Percentiles rank a stretch among this genome's conserved stretches.
phyloP scores from a whole-genome alignment of 2,113 vertebrate species.

The Lipotes vexillifer region DNA sequence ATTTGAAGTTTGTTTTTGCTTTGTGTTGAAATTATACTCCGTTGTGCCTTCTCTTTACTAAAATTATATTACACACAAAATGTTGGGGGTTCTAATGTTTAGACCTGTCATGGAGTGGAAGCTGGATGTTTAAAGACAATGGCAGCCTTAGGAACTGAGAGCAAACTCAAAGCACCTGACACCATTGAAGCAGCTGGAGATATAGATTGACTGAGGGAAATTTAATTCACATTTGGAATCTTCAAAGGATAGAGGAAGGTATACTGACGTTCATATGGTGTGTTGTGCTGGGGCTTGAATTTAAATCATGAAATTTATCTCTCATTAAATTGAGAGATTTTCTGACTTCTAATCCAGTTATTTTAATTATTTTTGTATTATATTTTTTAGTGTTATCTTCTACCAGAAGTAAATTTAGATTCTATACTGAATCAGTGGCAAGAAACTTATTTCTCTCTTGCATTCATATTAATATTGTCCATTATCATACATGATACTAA shows the following conservation, averaged over 20 bases:
- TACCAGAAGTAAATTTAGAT: neutral
- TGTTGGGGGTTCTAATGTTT: neutral
- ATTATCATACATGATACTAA: neutral
- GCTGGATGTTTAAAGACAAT: neutral
- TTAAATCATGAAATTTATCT: too few species aligned
- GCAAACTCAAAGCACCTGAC: fast-evolving
- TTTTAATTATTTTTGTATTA: neutral
- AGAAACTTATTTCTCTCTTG: neutral
- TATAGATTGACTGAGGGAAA: neutral
- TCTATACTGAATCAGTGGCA: neutral
- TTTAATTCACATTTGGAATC: neutral
- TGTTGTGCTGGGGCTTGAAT: neutral
- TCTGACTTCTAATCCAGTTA: neutral
- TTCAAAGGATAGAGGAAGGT: neutral
- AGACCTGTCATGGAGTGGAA: neutral
- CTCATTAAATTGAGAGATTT: neutral
- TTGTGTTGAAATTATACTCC: neutral
- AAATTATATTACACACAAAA: neutral
- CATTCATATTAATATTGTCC: neutral
- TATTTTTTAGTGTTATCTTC: neutral
- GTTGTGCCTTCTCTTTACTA: neutral
- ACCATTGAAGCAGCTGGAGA: neutral
- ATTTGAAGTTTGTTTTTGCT: neutral
- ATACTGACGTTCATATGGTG: neutral
- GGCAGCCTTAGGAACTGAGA: neutral